phyloP scores from a whole-genome alignment of 2,888 invertebrate species.

The Callimorpha dominula region DNA sequence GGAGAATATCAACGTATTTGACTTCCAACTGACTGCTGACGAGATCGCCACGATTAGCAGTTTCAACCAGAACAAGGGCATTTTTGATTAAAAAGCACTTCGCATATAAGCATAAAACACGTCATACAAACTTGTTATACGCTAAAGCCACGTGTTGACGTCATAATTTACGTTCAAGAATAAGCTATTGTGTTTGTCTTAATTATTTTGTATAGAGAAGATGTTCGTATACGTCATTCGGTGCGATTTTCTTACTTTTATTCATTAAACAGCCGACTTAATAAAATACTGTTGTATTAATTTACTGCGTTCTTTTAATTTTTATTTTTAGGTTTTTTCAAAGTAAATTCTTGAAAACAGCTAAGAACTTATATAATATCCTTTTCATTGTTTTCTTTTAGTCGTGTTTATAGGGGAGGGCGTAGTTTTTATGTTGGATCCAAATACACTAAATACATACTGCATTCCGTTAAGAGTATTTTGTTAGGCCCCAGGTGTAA shows the following conservation, averaged over 20 bases:
- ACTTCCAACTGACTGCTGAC: constrained; percentile 83
- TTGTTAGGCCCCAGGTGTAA: too few relatives aligned
- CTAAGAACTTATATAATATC: too few relatives aligned
- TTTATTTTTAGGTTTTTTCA: neutral
- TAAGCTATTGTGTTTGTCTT: neutral
- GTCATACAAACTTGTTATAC: neutral
- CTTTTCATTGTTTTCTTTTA: too few relatives aligned
- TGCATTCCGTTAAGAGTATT: too few relatives aligned
- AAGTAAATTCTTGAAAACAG: too few relatives aligned
- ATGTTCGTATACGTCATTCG: too few relatives aligned
- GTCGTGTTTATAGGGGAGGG: too few relatives aligned
- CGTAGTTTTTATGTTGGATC: too few relatives aligned
- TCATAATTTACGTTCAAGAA: neutral
- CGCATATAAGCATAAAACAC: neutral
- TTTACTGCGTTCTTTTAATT: neutral
- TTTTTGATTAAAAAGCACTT: constrained; percentile 47
- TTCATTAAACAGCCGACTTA: neutral
- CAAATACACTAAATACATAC: too few relatives aligned
- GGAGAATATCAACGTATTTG: constrained; percentile 86
- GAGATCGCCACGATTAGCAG: constrained; percentile 82
- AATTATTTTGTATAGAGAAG: neutral
- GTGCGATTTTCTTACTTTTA: too few relatives aligned
- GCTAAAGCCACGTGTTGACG: neutral
- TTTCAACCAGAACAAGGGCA: constrained; percentile 72
- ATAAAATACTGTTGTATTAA: neutral